Evolutionary conservation across 2,113 vertebrate genomes (phyloP), one percentile per base, ranked within the genome.

Genomic region (Mixornis gularis): DNA sequence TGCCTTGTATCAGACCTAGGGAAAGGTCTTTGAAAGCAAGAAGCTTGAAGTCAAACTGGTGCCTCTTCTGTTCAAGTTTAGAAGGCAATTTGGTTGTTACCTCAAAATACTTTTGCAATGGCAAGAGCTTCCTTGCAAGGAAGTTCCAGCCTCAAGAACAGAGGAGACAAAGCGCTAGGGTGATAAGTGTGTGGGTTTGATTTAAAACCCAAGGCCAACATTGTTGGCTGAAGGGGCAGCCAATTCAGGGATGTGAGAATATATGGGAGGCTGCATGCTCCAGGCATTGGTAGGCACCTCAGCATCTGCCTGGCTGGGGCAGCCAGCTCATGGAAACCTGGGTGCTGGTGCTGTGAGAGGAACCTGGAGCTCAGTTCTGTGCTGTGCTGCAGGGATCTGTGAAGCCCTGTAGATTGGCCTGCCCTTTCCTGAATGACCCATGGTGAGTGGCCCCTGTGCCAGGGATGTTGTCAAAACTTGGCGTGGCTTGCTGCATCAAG

Each of bases 101-200:
- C 17, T 63, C 38, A 26, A 55, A 59, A 60, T 32, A 36, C 7
- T 70, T 26, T 10, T 32, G 27, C 16, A 48, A 10, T 48, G n/a
- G 9, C 17, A 36, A 48, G 81, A 82, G 9, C 12, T 66, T 66
- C 12, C 6, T 52, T 51, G 19, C 4, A 21, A 53, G 29, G 36
- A 43, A 20, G 22, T 44, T 59, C 14, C 24, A 56, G 27, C 14
- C 30, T 64, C 5, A 21, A 34, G 40, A 85, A 19, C 3, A 2
- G 49, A 74, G 56, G 12, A 79, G 29, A 55, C 17, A 19, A 46
- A 51, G 19, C 26, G 17, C 64, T 27, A 36, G 11, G 6, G 7
- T 4, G 3, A 14, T 0, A 0, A 69, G 71, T 65, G 6, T 2
- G 1, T 40, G 41, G 1, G 8, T 70, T 52, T 84, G n/a, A 73